Conservation (phyloP, 2,888 invertebrate species). For the Orgyia antiqua region DNA sequence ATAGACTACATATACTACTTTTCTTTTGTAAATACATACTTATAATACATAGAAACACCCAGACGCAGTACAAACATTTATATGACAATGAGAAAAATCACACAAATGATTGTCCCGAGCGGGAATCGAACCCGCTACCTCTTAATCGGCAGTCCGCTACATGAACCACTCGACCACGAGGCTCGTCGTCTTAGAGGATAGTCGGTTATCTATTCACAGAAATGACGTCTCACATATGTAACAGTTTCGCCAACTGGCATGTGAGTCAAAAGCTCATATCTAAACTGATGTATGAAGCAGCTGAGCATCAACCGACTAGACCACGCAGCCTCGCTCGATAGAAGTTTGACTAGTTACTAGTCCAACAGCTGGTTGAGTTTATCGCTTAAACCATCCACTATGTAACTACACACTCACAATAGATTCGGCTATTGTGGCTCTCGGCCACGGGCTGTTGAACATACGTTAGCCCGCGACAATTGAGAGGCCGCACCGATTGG, state of each 20-base stretch:
- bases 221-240: conserved; percentile 23
- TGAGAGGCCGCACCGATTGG: conserved; percentile 51
- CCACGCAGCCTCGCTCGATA: conserved; percentile 31
- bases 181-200: too few species aligned
- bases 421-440: conserved; percentile 38
- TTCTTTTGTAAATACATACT: too few species aligned
- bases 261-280: conserved; percentile 36
- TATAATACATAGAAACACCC: too few species aligned
- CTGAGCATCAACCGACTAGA: conserved; percentile 59
- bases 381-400: conserved; percentile 51
- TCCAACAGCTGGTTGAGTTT: conserved; percentile 51
- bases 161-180: too few species aligned
- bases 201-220: conserved; percentile 3
- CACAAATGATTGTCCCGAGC: too few species aligned
- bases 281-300: conserved; percentile 57
- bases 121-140: too few species aligned
- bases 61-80: not conserved
- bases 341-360: conserved; percentile 40
- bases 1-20: too few species aligned
- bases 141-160: too few species aligned
- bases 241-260: conserved; percentile 39
- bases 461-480: conserved; percentile 46
- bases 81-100: too few species aligned
- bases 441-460: conserved; percentile 30
- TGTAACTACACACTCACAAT: conserved; percentile 27